Base-by-base conservation (phyloP, 2,888 invertebrate genomes). In the Mayetiola destructor region DNA sequence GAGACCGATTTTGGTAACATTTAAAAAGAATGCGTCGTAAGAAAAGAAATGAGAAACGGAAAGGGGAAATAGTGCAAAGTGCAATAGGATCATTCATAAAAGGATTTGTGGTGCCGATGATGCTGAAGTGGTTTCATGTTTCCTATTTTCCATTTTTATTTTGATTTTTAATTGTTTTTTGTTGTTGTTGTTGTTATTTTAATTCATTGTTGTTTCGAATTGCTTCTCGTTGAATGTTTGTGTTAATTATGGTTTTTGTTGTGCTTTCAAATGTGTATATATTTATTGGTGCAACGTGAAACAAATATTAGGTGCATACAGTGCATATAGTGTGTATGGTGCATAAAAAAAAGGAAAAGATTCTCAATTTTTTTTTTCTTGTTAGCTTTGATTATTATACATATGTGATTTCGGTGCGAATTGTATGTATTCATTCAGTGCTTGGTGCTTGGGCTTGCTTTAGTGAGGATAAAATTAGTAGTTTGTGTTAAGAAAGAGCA, bases 401-500 rank as follows among this genome's bases (percentile, higher is more conserved):
- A n/a, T n/a, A n/a, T n/a, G n/a, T n/a, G n/a, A n/a, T n/a, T n/a
- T n/a, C n/a, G n/a, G 27, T 27, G 27, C 1, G 27, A n/a, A n/a
- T n/a, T n/a, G n/a, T n/a, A n/a, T n/a, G n/a, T n/a, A n/a, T 27
- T 8, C 5, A 21, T 42, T 27, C 16, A 27, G 27, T 48, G 48
- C n/a, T 48, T 27, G 14, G n/a, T 14, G 23, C 4, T 48, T 23
- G n/a, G n/a, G 27, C 27, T 27, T 48, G 27, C 27, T 27, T 48
- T 48, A 27, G 48, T 48, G 27, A 48, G 48, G 48, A 48, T 48
- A 27, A 48, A 27, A 48, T 23, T 48, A n/a, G n/a, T n/a, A n/a
- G 48, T 48, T 48, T 48, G 8, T 23, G 27, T 48, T 48, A 48
- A 48, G 48, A 48, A 27, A 39, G 16, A n/a, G 3, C 48, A 48